phyloP scores from a whole-genome alignment of 2,113 vertebrate species.

The Todiramphus chloris region DNA sequence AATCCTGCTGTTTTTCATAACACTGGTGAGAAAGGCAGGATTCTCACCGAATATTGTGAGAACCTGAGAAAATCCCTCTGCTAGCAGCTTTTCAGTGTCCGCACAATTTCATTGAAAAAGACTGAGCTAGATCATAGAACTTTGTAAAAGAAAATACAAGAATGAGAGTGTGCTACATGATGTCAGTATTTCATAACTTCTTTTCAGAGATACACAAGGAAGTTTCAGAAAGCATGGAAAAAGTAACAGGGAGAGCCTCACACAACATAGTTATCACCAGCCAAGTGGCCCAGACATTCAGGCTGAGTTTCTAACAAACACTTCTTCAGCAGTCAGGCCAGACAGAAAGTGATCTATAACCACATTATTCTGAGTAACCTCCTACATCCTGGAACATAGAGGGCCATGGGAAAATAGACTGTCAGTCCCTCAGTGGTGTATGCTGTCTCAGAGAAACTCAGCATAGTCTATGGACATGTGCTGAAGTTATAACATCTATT shows the following conservation, averaged over 20 bases:
- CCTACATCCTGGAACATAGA: neutral
- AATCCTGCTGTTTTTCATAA: no score
- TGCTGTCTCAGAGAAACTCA: rapidly evolving
- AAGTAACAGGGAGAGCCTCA: neutral
- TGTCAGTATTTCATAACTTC: neutral
- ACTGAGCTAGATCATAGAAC: neutral
- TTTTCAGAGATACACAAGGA: neutral
- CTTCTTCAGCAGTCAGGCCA: neutral
- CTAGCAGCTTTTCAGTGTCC: no score
- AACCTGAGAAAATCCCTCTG: no score
- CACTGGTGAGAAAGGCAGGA: no score
- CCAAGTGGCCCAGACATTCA: neutral
- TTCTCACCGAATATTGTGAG: no score
- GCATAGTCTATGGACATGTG: neutral
- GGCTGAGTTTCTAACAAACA: neutral
- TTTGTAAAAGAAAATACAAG: neutral
- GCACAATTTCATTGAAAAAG: neutral
- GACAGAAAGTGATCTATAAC: neutral
- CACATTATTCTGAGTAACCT: neutral
- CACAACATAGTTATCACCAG: neutral
- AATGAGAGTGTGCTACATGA: neutral
- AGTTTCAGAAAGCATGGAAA: neutral
- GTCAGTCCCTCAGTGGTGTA: neutral
- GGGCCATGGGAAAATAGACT: neutral
- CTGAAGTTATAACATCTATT: rapidly evolving